A percentile compares a stretch with the other conserved stretches of the same genome.
These are phyloP conservation scores for Peribatodes rhomboidaria DNA, from an alignment of 2,888 invertebrate species.

Conservation along the genomic window DNA sequence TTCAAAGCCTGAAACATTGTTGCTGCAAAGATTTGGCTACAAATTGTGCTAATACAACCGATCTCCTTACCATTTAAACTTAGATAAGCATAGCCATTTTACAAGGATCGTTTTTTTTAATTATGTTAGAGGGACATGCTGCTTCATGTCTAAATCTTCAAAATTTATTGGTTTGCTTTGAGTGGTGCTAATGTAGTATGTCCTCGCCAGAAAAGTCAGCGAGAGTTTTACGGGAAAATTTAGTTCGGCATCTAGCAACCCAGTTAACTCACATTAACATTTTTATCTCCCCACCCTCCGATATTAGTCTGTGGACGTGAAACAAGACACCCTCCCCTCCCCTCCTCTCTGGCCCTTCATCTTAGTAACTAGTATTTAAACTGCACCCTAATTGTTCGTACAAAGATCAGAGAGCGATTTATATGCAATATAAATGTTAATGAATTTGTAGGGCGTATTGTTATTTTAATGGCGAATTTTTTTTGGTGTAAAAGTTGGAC, in stretches of 20 bases:
- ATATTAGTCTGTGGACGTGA: constrained; percentile 68
- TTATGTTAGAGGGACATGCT: no score
- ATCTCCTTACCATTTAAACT: no score
- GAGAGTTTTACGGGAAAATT: not conserved
- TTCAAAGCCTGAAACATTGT: not conserved
- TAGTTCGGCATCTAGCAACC: constrained; percentile 17
- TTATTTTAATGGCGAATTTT: constrained; percentile 32
- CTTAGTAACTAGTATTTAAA: constrained; percentile 1
- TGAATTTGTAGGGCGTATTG: constrained; percentile 47
- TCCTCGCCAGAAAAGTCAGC: no score
- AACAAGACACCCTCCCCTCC: constrained; percentile 59
- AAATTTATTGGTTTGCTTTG: no score
- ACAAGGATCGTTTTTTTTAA: no score
- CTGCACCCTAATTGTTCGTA: constrained; percentile 68
- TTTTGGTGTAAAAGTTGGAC: constrained; percentile 17
- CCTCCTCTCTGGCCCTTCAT: constrained; percentile 60
- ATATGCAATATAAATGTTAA: constrained; percentile 80
- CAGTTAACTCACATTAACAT: constrained; percentile 60
- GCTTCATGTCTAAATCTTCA: no score
- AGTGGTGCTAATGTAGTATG: no score
- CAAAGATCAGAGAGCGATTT: constrained; percentile 65
- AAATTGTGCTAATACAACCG: no score
- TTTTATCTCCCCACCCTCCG: constrained; percentile 61
- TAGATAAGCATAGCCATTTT: no score
- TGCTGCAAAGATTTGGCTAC: no score